Base-by-base conservation (phyloP, 2,113 vertebrate species). In the Ceyx melanurus region DNA sequence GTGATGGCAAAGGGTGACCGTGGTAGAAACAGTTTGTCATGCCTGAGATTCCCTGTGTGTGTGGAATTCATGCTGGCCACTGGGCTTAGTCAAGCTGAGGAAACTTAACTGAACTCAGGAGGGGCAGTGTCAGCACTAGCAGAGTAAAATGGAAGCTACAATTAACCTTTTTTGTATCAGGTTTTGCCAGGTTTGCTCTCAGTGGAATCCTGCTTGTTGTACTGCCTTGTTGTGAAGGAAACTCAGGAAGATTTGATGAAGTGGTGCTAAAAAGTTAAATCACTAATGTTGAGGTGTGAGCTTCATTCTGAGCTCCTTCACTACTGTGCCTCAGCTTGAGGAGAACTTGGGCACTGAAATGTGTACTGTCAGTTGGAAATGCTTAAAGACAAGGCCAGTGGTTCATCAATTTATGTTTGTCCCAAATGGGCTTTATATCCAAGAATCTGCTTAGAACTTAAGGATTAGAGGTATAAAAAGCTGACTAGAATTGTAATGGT, bases 401-500 rank as follows among this genome's bases (percentile, higher is more conserved):
- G 92, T 89, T 73, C 31, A 57, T 86, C 86, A 79, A 57, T 91
- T 94, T 66, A 57, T 66, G 70, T 70, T 76, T 87, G 78, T 93
- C 74, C 76, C 83, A 90, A 72, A 88, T 50, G 86, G 80, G 76
- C 67, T 62, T 64, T 92, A 28, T 70, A 66, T 82, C 71, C 42
- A 87, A 54, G 64, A 87, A 25, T 16, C 78, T 68, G 60, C 75
- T 94, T 91, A 75, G 75, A 91, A 75, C 61, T 82, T 75, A n/a
- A n/a, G 60, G 82, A 92, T 86, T 80, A 51, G 4, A 92, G 71
- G 40, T 82, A 60, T 71, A 42, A 87, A 83, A 77, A 67, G 79
- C 85, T 80, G 60, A 88, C 82, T 43, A 86, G 82, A 89, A 86
- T 86, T 77, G 72, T 64, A 89, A 80, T 89, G 64, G 74, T 92